Evolutionary conservation across 1,140 invertebrate genomes (phyloP), one percentile per base, ranked within the genome.

Genomic region (Antheraea mylitta): DNA sequence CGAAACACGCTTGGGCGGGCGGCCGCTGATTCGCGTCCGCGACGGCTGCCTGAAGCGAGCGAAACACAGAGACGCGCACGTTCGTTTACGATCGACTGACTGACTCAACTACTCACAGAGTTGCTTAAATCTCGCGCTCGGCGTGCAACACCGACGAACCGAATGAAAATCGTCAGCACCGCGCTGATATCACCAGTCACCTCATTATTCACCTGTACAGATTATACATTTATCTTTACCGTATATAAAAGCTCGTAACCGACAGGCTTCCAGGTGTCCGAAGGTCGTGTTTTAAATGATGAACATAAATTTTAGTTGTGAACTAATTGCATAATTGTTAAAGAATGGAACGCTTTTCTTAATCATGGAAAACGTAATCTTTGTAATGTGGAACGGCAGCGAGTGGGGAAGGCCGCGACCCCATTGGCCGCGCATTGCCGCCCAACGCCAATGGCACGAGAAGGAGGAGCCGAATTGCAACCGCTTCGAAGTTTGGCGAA

Each of bases 381-480:
- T 84, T 64, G 68, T 79, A 70, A 77, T 79, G 67, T 72, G 71
- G 65, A 71, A 60, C 68, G 72, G 65, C 18, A 64, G 58, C 73
- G 79, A 86, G 88, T 84, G 88, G 88, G 88, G 86, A 74, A 83
- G 64, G 78, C 58, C 72, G 84, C 76, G 70, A 77, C 72, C 74
- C 80, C 78, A 90, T 90, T 90, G 88, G 88, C 73, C 72, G 81
- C 70, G 69, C 75, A 76, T 38, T 63, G 68, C 72, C 79, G 85
- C 76, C 76, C 72, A 71, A 86, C 74, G 76, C 89, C 89, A 91
- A 89, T 89, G 67, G 86, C 85, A 81, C 67, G 76, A 64, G 78
- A 81, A 89, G 89, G 89, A 83, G 87, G 87, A 80, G 87, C 70
- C 84, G 75, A 65, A 66, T 69, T 69, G 70, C 65, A 82, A 78